Percentiles rank a stretch among this genome's conserved stretches.
These are phyloP conservation scores for Parnassius apollo DNA, from an alignment of 2,888 invertebrate genomes.

Conservation along the genomic window DNA sequence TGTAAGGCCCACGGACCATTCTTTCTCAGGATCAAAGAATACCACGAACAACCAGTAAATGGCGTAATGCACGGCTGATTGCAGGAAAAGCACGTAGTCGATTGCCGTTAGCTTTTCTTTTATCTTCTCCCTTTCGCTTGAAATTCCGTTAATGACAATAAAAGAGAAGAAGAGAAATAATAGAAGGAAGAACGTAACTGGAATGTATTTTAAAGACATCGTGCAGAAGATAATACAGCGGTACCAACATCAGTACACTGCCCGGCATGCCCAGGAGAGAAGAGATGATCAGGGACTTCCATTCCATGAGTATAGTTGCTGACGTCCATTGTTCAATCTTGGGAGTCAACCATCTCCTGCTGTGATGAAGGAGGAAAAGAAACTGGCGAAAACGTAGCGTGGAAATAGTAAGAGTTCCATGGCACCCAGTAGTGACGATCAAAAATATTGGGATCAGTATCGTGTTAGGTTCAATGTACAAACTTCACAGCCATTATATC, in stretches of 20 bases:
- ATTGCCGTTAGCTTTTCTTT: slow-evolving; percentile 50
- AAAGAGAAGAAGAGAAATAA: slow-evolving; percentile 83
- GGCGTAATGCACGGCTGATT: slow-evolving; percentile 83
- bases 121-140: slow-evolving; percentile 59
- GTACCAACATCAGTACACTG: slow-evolving; percentile 86
- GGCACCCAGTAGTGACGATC: slow-evolving; percentile 92
- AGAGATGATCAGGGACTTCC: slow-evolving; percentile 76
- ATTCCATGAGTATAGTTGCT: slow-evolving; percentile 56
- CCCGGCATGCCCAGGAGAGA: slow-evolving; percentile 86
- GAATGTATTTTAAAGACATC: slow-evolving; percentile 85
- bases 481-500: slow-evolving; percentile 89
- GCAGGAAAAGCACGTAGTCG: slow-evolving; percentile 68
- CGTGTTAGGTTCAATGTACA: slow-evolving; percentile 94
- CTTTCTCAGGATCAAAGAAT: slow-evolving; percentile 84
- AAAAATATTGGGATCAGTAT: slow-evolving; percentile 85
- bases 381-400: slow-evolving; percentile 87
- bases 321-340: slow-evolving; percentile 80
- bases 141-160: slow-evolving; percentile 82
- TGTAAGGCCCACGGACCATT: slow-evolving; percentile 86
- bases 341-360: slow-evolving; percentile 77
- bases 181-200: slow-evolving; percentile 84
- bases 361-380: slow-evolving; percentile 85
- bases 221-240: slow-evolving; percentile 89
- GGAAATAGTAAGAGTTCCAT: slow-evolving; percentile 92
- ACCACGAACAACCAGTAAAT: slow-evolving; percentile 82